Percentiles rank a stretch among this genome's conserved stretches.
phyloP scores from a whole-genome alignment of 2,797 vertebrate genomes.

The Scarus forsteni region DNA sequence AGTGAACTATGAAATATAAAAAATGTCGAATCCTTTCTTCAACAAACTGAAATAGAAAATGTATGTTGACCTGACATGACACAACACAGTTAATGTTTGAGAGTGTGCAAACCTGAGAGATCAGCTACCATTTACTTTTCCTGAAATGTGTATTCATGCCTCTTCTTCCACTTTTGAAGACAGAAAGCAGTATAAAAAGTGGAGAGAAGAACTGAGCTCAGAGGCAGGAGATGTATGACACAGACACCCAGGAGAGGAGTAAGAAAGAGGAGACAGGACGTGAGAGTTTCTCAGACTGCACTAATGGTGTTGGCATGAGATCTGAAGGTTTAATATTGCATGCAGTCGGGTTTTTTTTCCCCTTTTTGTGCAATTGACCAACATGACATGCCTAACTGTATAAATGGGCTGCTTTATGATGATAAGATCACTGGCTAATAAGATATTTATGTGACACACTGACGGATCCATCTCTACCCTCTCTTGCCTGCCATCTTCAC shows the following conservation, averaged over 20 bases:
- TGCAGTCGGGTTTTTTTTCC: conserved; percentile 78
- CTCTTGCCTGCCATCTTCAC: conserved; percentile 77
- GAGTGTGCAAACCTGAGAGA: too few species aligned
- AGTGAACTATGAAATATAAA: too few species aligned
- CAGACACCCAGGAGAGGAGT: conserved; percentile 53
- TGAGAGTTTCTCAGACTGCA: conserved; percentile 73
- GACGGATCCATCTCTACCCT: conserved; percentile 87
- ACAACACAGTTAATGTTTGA: too few species aligned
- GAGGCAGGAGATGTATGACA: conserved; percentile 60
- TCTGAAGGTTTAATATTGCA: conserved; percentile 84
- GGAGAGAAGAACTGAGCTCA: conserved; percentile 4
- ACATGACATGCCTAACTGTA: conserved; percentile 90
- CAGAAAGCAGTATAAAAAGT: not conserved
- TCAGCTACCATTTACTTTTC: too few species aligned
- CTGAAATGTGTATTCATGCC: too few species aligned
- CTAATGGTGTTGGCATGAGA: conserved; percentile 83
- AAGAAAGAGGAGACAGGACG: conserved; percentile 43
- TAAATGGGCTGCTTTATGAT: conserved; percentile 95
- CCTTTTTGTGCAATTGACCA: conserved; percentile 86
- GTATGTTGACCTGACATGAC: too few species aligned
- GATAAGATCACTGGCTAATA: conserved; percentile 97
- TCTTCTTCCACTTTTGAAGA: conserved; percentile 5
- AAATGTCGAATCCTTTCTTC: too few species aligned
- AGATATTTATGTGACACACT: conserved; percentile 98
- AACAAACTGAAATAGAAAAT: too few species aligned